Evolutionary conservation across 2,888 invertebrate genomes (phyloP).

Genomic region (Mylabris sibirica): DNA sequence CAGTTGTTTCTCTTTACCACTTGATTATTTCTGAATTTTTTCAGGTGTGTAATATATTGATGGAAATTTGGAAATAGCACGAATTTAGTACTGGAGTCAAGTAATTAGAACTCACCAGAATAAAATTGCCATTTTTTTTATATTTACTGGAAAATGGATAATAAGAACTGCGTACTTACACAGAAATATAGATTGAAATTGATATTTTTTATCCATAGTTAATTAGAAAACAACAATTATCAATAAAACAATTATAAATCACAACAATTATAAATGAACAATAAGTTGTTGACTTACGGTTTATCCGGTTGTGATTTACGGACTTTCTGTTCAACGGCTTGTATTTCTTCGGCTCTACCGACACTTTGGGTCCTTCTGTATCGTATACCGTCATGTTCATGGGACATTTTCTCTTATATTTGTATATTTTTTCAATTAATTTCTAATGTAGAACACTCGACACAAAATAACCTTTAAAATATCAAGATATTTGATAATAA

Average conservation of each 20-base stretch:
- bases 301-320: conserved; percentile 83
- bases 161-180: too few relatives aligned
- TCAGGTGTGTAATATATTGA: not conserved
- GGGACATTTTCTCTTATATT: conserved; percentile 46
- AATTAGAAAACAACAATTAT: not conserved
- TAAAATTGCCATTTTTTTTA: not conserved
- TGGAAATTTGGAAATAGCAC: not conserved
- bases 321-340: conserved; percentile 79
- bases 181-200: not conserved
- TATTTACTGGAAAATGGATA: not conserved
- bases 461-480: not conserved
- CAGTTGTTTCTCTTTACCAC: not conserved
- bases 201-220: not conserved
- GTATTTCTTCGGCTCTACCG: conserved; percentile 87
- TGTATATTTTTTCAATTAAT: not conserved
- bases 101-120: not conserved
- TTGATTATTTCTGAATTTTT: not conserved
- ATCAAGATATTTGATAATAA: conserved; percentile 5
- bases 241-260: not conserved
- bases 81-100: not conserved
- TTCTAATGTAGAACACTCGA: not conserved
- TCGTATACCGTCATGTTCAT: conserved; percentile 63
- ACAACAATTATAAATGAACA: not conserved
- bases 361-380: conserved; percentile 84
- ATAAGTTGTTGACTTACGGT: conserved; percentile 72